Base-by-base conservation (phyloP, 2,888 invertebrate genomes). In the Eristalis pertinax region DNA sequence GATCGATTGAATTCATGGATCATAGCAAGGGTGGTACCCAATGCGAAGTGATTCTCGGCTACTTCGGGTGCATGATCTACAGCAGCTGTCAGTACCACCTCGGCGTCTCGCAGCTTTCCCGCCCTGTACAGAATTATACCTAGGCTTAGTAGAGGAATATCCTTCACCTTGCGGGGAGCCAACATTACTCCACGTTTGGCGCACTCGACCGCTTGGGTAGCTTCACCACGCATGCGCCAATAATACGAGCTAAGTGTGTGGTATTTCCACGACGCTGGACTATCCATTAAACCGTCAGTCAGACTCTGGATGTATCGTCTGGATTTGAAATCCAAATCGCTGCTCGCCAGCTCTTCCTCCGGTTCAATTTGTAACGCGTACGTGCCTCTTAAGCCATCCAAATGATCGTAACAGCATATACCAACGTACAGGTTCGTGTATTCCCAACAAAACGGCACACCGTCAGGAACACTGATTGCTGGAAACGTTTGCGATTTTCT, bases 221-320 rank as follows among this genome's bases (percentile, higher is more conserved):
- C 93, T 84, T 92, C 91, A 11, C 93, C 93, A 2, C 90, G 90
- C 90, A 92, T 91, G 0, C 93, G 92, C 93, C 93, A 93, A 78
- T 92, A 93, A 69, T 92, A 93, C 0, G 93, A 93, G 80, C 91
- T 90, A 1, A 93, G 70, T 5, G 92, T 91, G 76, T 93, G 91
- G 70, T 91, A 92, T 67, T 92, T 92, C 93, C 93, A 93, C 0
- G 92, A 92, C 1, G 88, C 85, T 2, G 92, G 92, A 62, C 90
- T 90, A 19, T 91, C 90, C 60, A 79, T 75, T 10, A 91, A 86
- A 0, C 92, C 92, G 22, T 91, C 90, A 19, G 89, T 72, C 15
- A 90, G 67, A 38, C 67, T 88, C 3, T 87, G 76, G 2, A 89
- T 26, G 7, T 88, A 89, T 64, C 77, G 65, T 0, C 77, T 83